Conservation (phyloP, 1,140 invertebrate species). For the Gonioctena quinquepunctata region DNA sequence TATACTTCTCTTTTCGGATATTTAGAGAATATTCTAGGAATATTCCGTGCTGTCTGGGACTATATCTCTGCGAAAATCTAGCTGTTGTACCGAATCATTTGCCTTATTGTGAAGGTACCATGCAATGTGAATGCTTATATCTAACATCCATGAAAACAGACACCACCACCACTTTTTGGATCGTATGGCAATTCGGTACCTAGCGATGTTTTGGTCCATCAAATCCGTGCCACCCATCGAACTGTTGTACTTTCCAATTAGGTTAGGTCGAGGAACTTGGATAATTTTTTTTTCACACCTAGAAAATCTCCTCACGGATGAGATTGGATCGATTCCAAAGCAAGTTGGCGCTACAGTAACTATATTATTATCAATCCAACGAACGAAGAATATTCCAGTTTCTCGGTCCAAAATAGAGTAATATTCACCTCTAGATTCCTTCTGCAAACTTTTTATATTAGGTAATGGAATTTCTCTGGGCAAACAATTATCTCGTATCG, state of each 20-base stretch:
- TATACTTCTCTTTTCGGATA: too few relatives aligned
- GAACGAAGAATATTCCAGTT: conserved; percentile 9
- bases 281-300: conserved; percentile 40
- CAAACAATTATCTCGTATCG: conserved; percentile 34
- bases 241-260: conserved; percentile 44
- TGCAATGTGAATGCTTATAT: conserved; percentile 48
- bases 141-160: conserved; percentile 45
- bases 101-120: conserved; percentile 42
- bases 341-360: conserved; percentile 36
- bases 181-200: conserved; percentile 47
- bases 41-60: too few relatives aligned
- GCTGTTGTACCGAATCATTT: background rate
- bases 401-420: conserved; percentile 11
- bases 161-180: conserved; percentile 54
- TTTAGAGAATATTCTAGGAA: too few relatives aligned
- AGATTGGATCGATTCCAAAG: conserved; percentile 20
- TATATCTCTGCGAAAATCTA: conserved; percentile 28
- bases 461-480: conserved; percentile 25
- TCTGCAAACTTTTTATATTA: conserved; percentile 25
- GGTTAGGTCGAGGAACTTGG: conserved; percentile 34
- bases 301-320: conserved; percentile 31
- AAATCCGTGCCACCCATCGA: conserved; percentile 50
- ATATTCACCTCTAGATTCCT: conserved; percentile 22
- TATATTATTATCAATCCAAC: conserved; percentile 29
- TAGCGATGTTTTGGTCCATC: conserved; percentile 51